These are phyloP conservation scores for Nesogale talazaci DNA, from an alignment of 2,113 vertebrate genomes.

Conservation along the genomic window DNA sequence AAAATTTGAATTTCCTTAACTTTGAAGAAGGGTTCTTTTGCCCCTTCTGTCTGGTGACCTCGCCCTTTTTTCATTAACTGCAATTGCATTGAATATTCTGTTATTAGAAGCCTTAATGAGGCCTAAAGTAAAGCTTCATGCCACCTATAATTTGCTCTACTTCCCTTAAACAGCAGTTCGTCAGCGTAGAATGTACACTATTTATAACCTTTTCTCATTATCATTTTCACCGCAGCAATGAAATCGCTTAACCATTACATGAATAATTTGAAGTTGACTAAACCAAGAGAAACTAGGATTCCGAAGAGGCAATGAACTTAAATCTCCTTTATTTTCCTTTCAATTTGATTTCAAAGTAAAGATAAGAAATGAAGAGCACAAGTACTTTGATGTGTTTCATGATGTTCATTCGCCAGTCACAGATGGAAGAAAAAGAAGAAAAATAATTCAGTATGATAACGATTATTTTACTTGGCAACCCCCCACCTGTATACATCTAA, in stretches of 20 bases:
- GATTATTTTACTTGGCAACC: not conserved
- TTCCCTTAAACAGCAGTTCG: not conserved
- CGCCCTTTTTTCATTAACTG: conserved; percentile 15
- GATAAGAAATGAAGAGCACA: not conserved
- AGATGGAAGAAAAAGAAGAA: not conserved
- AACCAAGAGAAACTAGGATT: conserved; percentile 45
- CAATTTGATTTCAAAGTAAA: conserved; percentile 26
- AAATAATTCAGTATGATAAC: not conserved
- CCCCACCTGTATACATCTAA: not conserved
- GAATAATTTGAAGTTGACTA: conserved; percentile 52
- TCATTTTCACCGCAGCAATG: conserved; percentile 28
- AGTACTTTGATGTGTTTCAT: not conserved
- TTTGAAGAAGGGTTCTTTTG: not conserved
- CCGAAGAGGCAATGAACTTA: conserved; percentile 33
- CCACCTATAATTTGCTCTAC: conserved; percentile 12
- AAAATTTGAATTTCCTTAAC: not conserved
- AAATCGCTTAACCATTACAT: conserved; percentile 19
- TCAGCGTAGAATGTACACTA: conserved; percentile 15
- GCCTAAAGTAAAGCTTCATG: conserved; percentile 25
- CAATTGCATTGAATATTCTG: conserved; percentile 44
- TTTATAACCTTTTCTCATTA: conserved; percentile 68
- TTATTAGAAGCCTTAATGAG: conserved; percentile 43
- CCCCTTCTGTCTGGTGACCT: conserved; percentile 2
- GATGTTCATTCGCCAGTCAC: not conserved
- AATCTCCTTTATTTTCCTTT: conserved; percentile 11